Evolutionary conservation across 2,888 invertebrate genomes (phyloP).

Genomic region (Nymphalis c-album): DNA sequence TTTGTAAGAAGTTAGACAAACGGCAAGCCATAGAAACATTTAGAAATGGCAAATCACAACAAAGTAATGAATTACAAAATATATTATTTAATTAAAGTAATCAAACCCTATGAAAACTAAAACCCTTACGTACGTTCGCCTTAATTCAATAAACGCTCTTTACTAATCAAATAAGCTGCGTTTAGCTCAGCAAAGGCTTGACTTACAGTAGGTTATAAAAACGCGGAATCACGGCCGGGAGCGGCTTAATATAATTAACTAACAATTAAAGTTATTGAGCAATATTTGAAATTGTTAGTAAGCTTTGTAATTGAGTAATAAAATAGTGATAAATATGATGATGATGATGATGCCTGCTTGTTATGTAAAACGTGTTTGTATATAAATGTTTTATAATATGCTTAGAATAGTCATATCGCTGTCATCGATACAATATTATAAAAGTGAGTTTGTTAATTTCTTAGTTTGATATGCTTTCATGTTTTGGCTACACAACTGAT

Average conservation of each 20-base stretch:
- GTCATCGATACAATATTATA: too few relatives aligned
- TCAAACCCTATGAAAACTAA: constrained; percentile 54
- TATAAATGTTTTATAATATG: too few relatives aligned
- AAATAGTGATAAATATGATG: not conserved
- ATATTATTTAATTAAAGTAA: constrained; percentile 35
- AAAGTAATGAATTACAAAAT: not conserved
- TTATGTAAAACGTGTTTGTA: too few relatives aligned
- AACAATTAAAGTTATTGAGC: not conserved
- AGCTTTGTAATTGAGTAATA: constrained; percentile 1
- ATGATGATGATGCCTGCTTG: too few relatives aligned
- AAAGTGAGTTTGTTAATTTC: too few relatives aligned
- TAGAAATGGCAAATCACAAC: not conserved
- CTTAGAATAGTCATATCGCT: too few relatives aligned
- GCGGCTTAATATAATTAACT: not conserved
- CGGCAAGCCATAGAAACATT: not conserved
- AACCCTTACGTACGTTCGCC: constrained; percentile 60
- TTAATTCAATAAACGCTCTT: constrained; percentile 76
- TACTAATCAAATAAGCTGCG: constrained; percentile 79
- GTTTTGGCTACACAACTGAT: too few relatives aligned
- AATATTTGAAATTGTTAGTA: not conserved
- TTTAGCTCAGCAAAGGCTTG: constrained; percentile 65
- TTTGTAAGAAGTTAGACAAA: not conserved
- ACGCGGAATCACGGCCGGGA: constrained; percentile 43
- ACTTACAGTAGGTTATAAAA: constrained; percentile 48
- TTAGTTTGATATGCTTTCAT: too few relatives aligned